A percentile compares a stretch with the other conserved stretches of the same genome.
Evolutionary conservation across 2,797 vertebrate genomes (phyloP).

Genomic region (Sebastes nivosus): DNA sequence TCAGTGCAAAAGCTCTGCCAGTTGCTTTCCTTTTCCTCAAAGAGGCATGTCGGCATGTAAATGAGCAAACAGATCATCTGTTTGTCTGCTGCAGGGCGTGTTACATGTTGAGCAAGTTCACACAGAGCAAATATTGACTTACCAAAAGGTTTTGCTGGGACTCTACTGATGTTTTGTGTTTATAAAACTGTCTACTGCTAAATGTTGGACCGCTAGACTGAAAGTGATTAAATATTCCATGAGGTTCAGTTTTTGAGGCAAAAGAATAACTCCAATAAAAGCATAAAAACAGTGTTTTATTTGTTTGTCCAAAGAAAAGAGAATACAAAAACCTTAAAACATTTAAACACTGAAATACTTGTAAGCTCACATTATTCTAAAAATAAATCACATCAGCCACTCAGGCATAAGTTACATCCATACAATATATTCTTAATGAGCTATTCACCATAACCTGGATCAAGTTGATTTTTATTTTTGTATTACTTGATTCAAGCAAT

Average conservation of each 20-base stretch:
- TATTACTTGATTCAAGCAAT: not conserved
- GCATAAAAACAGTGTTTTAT: not conserved
- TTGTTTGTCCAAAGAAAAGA: not conserved
- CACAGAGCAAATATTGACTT: not conserved
- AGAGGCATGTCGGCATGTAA: not conserved
- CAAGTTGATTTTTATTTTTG: too few species aligned
- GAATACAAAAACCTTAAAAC: not conserved
- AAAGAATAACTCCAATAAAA: not conserved
- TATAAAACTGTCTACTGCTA: not conserved
- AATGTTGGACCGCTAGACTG: not conserved
- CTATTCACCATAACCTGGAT: not conserved
- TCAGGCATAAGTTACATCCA: slow-evolving; percentile 26
- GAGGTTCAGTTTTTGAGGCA: not conserved
- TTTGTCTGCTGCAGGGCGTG: slow-evolving; percentile 6
- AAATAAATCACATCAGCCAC: not conserved
- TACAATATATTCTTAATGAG: not conserved
- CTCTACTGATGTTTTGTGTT: not conserved
- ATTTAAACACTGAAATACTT: not conserved
- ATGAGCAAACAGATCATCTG: not conserved
- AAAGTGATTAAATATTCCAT: too few species aligned
- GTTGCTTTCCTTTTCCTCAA: not conserved
- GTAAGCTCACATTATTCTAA: not conserved
- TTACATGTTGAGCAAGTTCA: not conserved
- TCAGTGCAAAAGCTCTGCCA: not conserved
- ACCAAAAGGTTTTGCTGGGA: not conserved